Evolutionary conservation across 1,140 invertebrate genomes (phyloP).

Genomic region (Cylas formicarius): DNA sequence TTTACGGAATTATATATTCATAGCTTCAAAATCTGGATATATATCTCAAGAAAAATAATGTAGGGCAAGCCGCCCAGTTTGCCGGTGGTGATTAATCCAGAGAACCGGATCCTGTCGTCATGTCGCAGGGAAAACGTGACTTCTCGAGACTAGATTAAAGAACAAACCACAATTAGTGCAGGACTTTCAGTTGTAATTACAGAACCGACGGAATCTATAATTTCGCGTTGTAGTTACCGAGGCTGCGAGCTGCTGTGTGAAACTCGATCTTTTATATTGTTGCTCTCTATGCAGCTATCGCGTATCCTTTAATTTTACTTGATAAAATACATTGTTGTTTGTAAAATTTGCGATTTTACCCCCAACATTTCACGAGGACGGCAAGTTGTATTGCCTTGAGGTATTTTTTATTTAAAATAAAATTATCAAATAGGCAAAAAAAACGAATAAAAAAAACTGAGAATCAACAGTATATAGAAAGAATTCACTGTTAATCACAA

Average conservation of each 20-base stretch:
- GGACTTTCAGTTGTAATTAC: too few species aligned
- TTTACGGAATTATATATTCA: too few species aligned
- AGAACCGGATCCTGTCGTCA: background rate
- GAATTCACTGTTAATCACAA: too few species aligned
- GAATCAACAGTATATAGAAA: too few species aligned
- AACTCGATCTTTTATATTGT: too few species aligned
- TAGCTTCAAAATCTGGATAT: too few species aligned
- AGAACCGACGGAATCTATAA: background rate
- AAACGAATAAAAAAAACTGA: too few species aligned
- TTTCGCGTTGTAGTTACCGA: background rate
- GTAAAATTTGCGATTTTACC: background rate
- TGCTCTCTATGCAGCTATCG: background rate
- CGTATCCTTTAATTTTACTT: background rate
- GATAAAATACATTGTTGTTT: background rate
- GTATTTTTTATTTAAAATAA: too few species aligned
- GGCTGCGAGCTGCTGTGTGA: background rate
- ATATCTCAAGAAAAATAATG: too few species aligned
- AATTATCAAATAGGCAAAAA: too few species aligned
- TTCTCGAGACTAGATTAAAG: background rate
- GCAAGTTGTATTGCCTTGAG: background rate
- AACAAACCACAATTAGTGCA: background rate
- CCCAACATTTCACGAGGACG: background rate
- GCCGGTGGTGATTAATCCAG: background rate
- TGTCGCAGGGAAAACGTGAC: background rate
- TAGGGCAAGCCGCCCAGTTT: too few species aligned